Evolutionary conservation across 2,113 vertebrate species (phyloP).

Genomic region (Notechis scutatus): DNA sequence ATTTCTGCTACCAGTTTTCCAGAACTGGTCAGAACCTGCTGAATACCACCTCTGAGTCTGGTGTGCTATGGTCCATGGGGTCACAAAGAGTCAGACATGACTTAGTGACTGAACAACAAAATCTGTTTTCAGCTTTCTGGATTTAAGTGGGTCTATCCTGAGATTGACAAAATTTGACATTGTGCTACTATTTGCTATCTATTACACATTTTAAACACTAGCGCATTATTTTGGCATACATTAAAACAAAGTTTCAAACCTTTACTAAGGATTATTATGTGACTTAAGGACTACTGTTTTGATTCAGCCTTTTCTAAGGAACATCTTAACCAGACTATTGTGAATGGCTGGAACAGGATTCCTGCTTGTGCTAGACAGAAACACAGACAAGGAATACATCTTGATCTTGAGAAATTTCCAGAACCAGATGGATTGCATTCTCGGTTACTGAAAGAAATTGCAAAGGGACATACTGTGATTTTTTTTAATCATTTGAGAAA

Average conservation of each 20-base stretch:
- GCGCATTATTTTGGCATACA: neutral
- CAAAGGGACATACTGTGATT: neutral
- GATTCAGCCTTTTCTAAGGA: neutral
- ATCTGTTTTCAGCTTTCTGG: neutral
- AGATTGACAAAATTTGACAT: neutral
- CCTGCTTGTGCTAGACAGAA: neutral
- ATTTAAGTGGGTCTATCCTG: neutral
- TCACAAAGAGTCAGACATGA: neutral
- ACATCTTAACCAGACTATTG: neutral
- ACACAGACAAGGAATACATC: neutral
- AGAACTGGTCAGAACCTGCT: no score
- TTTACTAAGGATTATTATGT: neutral
- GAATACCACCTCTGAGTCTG: no score
- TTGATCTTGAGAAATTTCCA: neutral
- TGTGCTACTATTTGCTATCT: neutral
- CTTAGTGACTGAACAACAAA: neutral
- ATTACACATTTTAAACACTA: neutral
- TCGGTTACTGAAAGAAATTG: neutral
- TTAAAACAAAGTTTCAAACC: neutral
- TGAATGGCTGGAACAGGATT: neutral
- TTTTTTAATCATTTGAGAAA: neutral
- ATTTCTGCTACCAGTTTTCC: no score
- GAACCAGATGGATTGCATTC: neutral
- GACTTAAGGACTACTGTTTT: neutral
- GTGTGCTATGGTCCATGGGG: neutral